phyloP scores from a whole-genome alignment of 2,113 vertebrate species.

The Anarhynchus alexandrinus region DNA sequence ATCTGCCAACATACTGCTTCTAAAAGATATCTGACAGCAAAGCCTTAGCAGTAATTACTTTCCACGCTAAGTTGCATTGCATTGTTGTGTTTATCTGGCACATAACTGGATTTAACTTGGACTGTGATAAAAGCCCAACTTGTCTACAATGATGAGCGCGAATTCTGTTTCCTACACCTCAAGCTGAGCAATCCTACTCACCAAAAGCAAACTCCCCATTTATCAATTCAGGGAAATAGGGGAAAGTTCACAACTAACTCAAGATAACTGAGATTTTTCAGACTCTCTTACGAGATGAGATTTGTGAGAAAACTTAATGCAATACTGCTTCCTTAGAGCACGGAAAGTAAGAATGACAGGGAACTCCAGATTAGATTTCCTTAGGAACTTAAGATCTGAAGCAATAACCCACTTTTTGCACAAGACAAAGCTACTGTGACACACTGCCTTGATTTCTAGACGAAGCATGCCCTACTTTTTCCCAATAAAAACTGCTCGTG shows the following conservation, averaged over 20 bases:
- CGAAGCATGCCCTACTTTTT: background rate
- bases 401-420: constrained; percentile 4
- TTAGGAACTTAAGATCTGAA: background rate
- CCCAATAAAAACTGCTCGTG: background rate
- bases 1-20: background rate
- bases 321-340: background rate
- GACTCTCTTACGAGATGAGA: background rate
- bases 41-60: background rate
- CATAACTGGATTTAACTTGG: background rate
- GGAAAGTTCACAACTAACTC: background rate
- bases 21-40: background rate
- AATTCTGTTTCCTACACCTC: background rate
- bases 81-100: background rate
- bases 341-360: background rate
- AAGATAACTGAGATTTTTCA: background rate
- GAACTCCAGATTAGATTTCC: background rate
- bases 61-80: background rate
- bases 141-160: fast-evolving
- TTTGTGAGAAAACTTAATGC: background rate
- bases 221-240: background rate
- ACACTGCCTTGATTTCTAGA: constrained; percentile 14
- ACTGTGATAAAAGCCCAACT: background rate
- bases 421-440: background rate
- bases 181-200: background rate
- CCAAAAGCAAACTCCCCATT: background rate